Conservation (phyloP, 2,113 vertebrate genomes). For the Dicentrarchus labrax region DNA sequence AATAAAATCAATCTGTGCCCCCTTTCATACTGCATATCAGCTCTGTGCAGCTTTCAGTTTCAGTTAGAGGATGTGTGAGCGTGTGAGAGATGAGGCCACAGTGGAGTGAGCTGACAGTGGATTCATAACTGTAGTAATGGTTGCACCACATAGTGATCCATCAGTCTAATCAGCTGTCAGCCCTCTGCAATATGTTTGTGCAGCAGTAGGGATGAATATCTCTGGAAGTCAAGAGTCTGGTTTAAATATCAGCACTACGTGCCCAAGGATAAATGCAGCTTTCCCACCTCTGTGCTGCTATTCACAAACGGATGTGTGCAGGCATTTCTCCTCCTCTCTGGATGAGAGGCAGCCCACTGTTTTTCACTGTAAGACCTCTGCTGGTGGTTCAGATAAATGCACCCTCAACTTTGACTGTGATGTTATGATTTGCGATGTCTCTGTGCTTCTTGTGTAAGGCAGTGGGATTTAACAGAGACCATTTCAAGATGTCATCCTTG, state of each 20-base stretch:
- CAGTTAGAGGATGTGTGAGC: constrained; percentile 23
- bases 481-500: background rate
- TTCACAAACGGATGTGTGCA: constrained; percentile 60
- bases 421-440: constrained; percentile 36
- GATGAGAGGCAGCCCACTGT: constrained; percentile 9
- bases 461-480: constrained; percentile 14
- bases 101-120: constrained; percentile 52
- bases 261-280: constrained; percentile 67
- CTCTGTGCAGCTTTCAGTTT: constrained; percentile 41
- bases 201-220: constrained; percentile 36
- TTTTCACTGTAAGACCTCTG: constrained; percentile 65
- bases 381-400: constrained; percentile 66
- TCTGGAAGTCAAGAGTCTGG: constrained; percentile 50
- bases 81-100: constrained; percentile 45
- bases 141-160: constrained; percentile 58
- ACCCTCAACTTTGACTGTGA: constrained; percentile 27
- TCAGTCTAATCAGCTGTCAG: constrained; percentile 73
- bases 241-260: constrained; percentile 65
- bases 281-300: constrained; percentile 66
- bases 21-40: constrained; percentile 27
- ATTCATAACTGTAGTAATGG: constrained; percentile 60
- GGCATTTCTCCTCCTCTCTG: constrained; percentile 5
- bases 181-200: constrained; percentile 45
- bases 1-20: constrained; percentile 32
- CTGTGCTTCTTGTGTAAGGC: constrained; percentile 6